Evolutionary conservation across 1,140 invertebrate genomes (phyloP).

Genomic region (Coboldia fuscipes): DNA sequence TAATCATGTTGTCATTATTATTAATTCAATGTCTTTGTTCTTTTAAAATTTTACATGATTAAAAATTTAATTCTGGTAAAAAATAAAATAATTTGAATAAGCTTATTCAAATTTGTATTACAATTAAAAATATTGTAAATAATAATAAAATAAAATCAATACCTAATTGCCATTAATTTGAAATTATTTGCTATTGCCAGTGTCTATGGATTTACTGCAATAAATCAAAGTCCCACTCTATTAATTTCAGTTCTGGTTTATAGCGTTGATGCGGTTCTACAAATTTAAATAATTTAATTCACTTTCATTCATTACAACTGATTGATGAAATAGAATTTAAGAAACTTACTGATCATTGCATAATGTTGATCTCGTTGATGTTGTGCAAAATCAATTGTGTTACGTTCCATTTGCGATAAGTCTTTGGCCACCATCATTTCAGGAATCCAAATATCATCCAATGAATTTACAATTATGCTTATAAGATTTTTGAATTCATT

Average conservation of each 20-base stretch:
- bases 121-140: too few relatives aligned
- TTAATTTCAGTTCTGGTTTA: slow-evolving; percentile 14
- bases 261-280: slow-evolving; percentile 17
- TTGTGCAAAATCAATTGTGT: slow-evolving; percentile 15
- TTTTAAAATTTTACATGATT: too few relatives aligned
- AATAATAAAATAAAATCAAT: too few relatives aligned
- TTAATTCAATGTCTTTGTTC: too few relatives aligned
- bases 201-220: slow-evolving; percentile 11
- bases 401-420: slow-evolving; percentile 9
- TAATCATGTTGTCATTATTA: too few relatives aligned
- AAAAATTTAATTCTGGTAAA: too few relatives aligned
- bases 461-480: slow-evolving; percentile 23
- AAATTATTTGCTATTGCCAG: too few relatives aligned
- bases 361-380: slow-evolving; percentile 18
- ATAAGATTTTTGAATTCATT: slow-evolving; percentile 21
- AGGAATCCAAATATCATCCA: slow-evolving; percentile 29
- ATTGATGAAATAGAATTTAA: not conserved
- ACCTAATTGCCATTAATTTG: too few relatives aligned
- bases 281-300: slow-evolving; percentile 3
- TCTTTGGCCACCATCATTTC: slow-evolving; percentile 17
- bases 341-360: slow-evolving; percentile 14
- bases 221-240: slow-evolving; percentile 17
- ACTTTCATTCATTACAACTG: not conserved
- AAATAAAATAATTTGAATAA: too few relatives aligned
- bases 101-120: too few relatives aligned